Percentiles rank a stretch among this genome's conserved stretches.
Evolutionary conservation across 2,113 vertebrate species (phyloP).

Genomic region (Dolichotis patagonum): DNA sequence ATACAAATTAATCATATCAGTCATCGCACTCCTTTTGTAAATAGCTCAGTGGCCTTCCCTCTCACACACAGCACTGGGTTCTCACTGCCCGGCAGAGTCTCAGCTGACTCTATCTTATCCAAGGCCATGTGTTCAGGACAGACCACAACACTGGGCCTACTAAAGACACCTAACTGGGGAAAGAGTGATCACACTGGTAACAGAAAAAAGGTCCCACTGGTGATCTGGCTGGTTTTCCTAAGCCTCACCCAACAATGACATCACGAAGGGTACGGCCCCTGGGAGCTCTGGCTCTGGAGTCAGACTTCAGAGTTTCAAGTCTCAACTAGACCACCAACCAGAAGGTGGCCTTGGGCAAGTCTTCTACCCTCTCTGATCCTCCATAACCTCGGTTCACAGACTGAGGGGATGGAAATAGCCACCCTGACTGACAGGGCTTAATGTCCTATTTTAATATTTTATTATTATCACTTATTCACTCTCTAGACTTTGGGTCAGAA

Average conservation of each 20-base stretch:
- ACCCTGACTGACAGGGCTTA: neutral
- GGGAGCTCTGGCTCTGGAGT: neutral
- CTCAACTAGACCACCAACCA: neutral
- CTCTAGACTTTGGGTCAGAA: conserved; percentile 17
- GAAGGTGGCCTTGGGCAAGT: neutral
- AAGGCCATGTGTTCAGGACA: neutral
- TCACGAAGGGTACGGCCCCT: neutral
- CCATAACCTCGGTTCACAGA: neutral
- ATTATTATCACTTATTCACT: neutral
- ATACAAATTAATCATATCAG: conserved; percentile 71
- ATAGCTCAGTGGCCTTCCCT: neutral
- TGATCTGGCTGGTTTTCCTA: neutral
- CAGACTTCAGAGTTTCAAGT: neutral
- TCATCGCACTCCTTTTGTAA: conserved; percentile 14
- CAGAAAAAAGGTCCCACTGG: neutral
- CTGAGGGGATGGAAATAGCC: neutral
- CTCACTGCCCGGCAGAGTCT: neutral
- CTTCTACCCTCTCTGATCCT: neutral
- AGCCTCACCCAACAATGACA: neutral
- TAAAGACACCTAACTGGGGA: neutral
- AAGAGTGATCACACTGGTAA: neutral
- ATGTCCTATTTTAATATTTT: neutral
- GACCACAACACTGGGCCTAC: neutral
- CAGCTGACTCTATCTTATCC: neutral
- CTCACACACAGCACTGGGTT: conserved; percentile 13